Evolutionary conservation across 2,888 invertebrate species (phyloP).

Genomic region (Microctonus hyperodae): DNA sequence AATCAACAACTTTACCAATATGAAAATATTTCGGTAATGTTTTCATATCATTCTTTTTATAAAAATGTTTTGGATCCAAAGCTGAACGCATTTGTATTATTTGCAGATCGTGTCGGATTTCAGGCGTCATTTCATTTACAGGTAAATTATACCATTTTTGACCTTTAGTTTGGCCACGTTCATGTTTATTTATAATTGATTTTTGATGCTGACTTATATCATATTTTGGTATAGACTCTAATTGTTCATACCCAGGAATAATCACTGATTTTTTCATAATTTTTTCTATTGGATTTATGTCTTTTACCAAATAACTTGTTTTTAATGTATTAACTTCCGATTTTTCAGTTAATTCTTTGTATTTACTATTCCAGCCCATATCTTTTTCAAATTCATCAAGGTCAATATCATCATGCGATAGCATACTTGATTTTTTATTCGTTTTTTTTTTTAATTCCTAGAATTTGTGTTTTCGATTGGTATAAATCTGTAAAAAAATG

Average conservation of each 20-base stretch:
- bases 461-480: conserved; percentile 28
- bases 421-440: conserved; percentile 16
- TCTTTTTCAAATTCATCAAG: conserved; percentile 58
- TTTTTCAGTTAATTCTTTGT: conserved; percentile 30
- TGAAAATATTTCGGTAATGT: conserved; percentile 91
- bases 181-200: conserved; percentile 70
- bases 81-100: conserved; percentile 92
- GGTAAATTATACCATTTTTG: conserved; percentile 89
- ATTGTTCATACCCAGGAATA: conserved; percentile 72
- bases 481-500: conserved; percentile 40
- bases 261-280: conserved; percentile 71
- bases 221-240: conserved; percentile 69
- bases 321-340: conserved; percentile 60
- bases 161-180: conserved; percentile 83
- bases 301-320: conserved; percentile 55
- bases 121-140: conserved; percentile 88
- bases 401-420: conserved; percentile 49
- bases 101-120: conserved; percentile 86
- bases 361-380: conserved; percentile 54
- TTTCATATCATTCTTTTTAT: conserved; percentile 90
- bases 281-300: conserved; percentile 61
- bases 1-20: conserved; percentile 84
- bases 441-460: neutral
- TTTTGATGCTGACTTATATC: conserved; percentile 68
- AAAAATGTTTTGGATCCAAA: conserved; percentile 92